These are phyloP conservation scores for Zosterops pallidus DNA, from an alignment of 2,113 vertebrate genomes.

Conservation along the genomic window DNA sequence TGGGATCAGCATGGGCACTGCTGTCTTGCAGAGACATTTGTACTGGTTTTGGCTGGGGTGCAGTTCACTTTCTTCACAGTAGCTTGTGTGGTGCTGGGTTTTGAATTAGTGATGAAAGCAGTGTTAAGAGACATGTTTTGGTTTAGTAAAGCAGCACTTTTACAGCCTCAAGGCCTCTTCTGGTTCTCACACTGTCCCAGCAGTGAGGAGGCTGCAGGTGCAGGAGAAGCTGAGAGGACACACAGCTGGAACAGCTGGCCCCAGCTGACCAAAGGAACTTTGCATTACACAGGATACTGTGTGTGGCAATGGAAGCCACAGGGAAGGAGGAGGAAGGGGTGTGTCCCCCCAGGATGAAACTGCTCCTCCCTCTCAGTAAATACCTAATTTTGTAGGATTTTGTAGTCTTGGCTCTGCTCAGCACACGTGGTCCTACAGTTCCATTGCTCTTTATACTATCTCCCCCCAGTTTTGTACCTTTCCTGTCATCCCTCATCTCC, in stretches of 20 bases:
- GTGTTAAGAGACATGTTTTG: fast-evolving
- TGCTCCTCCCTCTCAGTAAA: not conserved
- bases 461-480: not conserved
- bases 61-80: not conserved
- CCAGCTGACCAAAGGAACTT: fast-evolving
- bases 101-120: not conserved
- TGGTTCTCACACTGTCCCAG: not conserved
- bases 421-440: fast-evolving
- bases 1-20: not conserved
- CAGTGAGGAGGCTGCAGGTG: fast-evolving
- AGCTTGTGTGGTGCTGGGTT: not conserved
- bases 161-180: not conserved
- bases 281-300: fast-evolving
- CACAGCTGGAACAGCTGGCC: not conserved
- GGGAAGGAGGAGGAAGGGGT: not conserved
- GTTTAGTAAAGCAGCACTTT: fast-evolving
- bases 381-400: not conserved
- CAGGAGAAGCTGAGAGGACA: not conserved
- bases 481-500: not conserved
- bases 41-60: not conserved
- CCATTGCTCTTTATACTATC: not conserved
- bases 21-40: not conserved
- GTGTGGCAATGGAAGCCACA: fast-evolving
- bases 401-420: not conserved
- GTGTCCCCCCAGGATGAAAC: not conserved